phyloP scores from a whole-genome alignment of 2,888 invertebrate genomes.

The Ophonus ardosiacus region DNA sequence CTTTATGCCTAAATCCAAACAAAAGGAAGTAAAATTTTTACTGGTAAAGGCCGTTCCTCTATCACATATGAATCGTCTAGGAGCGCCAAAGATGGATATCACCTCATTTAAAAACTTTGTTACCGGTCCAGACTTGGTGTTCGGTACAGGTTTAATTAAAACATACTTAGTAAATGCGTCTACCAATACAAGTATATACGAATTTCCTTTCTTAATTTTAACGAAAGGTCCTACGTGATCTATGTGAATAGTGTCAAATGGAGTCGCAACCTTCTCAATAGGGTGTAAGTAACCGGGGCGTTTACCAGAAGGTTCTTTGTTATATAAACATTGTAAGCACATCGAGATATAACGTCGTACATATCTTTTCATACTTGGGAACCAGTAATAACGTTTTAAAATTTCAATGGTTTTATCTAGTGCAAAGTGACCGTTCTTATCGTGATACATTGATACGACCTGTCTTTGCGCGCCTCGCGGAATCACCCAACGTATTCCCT shows the following conservation, averaged over 20 bases:
- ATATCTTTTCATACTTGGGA: constrained; percentile 8
- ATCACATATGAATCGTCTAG: too few species aligned
- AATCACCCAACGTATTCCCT: constrained; percentile 64
- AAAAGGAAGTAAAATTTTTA: too few species aligned
- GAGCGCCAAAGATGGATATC: not conserved
- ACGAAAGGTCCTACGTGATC: not conserved
- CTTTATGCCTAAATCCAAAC: too few species aligned
- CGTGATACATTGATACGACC: not conserved
- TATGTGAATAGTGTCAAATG: constrained; percentile 4
- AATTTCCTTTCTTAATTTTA: not conserved
- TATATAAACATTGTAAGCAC: not conserved
- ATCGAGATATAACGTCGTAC: not conserved
- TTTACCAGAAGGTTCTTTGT: constrained; percentile 8
- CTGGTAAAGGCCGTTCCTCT: too few species aligned
- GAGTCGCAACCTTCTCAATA: not conserved
- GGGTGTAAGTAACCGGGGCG: not conserved
- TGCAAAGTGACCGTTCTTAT: not conserved
- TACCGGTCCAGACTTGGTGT: not conserved
- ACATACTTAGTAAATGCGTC: too few species aligned
- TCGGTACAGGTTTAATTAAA: not conserved
- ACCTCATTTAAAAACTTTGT: not conserved
- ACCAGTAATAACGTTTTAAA: not conserved
- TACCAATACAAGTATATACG: too few species aligned
- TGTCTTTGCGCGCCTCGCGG: constrained; percentile 41
- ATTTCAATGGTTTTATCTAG: too few species aligned